Evolutionary conservation across 2,113 vertebrate species (phyloP), one percentile per base, ranked within the genome.

Genomic region (Piliocolobus tephrosceles): DNA sequence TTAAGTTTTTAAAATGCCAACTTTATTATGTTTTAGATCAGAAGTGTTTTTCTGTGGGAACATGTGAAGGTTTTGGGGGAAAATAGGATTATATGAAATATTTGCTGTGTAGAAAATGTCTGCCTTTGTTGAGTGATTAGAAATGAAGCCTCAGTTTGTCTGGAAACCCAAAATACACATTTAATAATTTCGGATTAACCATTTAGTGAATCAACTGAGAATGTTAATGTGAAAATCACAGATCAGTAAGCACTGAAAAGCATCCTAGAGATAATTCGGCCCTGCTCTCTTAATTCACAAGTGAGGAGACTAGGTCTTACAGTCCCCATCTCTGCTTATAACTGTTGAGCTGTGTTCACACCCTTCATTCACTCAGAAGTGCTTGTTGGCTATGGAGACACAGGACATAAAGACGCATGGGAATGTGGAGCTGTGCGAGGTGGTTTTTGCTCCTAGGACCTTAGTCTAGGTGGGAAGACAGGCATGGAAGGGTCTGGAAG

Each of bases 211-310:
- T 40, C 47, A 64, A 12, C 78, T 30, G 58, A 55, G 55, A 30
- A 12, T 35, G 27, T 70, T 27, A 80, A 50, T 12, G 30, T 2
- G n/a, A n/a, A 43, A 86, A 27, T 40, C 35, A 1, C 4, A n/a
- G 76, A 55, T 61, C 22, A 1, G 20, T 4, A 30, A 30, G 40
- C 25, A 3, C 35, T 30, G 50, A 76, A 38, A 52, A 64, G 23
- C 35, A 18, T 30, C 32, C 82, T 12, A 2, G 18, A 61, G 58
- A 17, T 6, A 12, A 9, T 2, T 23, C 3, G 2, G 5, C n/a
- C 23, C 27, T 7, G 0, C 80, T 30, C 25, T 22, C 5, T 11
- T 0, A 8, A 0, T 10, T 50, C 52, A 0, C 30, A 9, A 0
- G 6, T 14, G 45, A 32, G 58, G 47, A 38, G 6, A 6, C 50